Evolutionary conservation across 1,140 invertebrate species (phyloP).

Genomic region (Calephelis nemesis): DNA sequence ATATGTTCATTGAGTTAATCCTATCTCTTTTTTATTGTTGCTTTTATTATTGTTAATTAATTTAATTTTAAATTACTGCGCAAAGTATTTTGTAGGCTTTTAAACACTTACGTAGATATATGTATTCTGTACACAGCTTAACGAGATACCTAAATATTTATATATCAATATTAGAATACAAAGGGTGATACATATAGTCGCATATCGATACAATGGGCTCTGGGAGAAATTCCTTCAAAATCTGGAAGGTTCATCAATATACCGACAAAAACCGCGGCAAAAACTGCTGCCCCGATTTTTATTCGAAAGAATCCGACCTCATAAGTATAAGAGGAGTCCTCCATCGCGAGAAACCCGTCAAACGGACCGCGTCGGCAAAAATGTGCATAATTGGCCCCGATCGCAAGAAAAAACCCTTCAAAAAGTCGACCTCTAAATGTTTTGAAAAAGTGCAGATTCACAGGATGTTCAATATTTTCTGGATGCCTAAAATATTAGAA

Average conservation of each 20-base stretch:
- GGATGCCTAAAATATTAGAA: too few species aligned
- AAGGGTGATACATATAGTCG: constrained; percentile 4
- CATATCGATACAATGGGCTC: constrained; percentile 22
- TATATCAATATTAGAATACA: constrained; percentile 8
- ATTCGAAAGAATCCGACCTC: constrained; percentile 69
- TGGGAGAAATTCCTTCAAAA: constrained; percentile 63
- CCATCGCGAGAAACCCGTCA: constrained; percentile 52
- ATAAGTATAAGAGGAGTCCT: constrained; percentile 55
- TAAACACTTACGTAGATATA: not conserved
- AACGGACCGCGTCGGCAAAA: constrained; percentile 70
- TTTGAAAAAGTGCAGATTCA: constrained; percentile 71
- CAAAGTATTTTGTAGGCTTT: not conserved
- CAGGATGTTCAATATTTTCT: constrained; percentile 43
- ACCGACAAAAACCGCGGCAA: constrained; percentile 64
- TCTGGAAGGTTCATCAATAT: constrained; percentile 69
- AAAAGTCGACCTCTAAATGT: constrained; percentile 73
- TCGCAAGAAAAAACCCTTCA: constrained; percentile 68
- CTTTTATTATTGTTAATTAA: too few species aligned
- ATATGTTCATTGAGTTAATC: too few species aligned
- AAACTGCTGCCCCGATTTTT: constrained; percentile 67
- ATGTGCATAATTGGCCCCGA: constrained; percentile 73
- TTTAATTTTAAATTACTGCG: too few species aligned
- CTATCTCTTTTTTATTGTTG: too few species aligned
- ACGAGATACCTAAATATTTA: constrained; percentile 13
- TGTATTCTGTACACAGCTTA: not conserved